Evolutionary conservation across 1,140 invertebrate genomes (phyloP), one percentile per base, ranked within the genome.

Genomic region (Heliconius nattereri): DNA sequence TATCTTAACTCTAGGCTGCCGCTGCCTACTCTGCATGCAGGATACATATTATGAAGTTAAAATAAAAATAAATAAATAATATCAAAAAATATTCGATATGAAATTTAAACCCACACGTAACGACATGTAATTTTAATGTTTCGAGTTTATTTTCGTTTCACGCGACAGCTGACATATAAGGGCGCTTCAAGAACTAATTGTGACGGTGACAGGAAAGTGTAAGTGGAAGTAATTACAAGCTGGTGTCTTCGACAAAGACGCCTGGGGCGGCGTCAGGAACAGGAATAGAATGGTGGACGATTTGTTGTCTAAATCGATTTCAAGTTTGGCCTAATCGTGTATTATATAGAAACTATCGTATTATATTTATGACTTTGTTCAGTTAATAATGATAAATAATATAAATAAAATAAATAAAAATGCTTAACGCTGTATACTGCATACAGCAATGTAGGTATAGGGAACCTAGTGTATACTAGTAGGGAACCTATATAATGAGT

Each of bases 181-280:
- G 80, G 82, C 76, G 85, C 40, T 77, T 84, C 71, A 75, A 57
- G 60, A 85, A 87, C 82, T 83, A 86, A 90, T 89, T 76, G 83
- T 79, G 80, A 81, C 79, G 84, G 85, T 85, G 84, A 88, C 85
- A 83, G 85, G 85, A 80, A 89, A 87, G 85, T 90, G 85, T 85
- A 87, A 89, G 85, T 90, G 87, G 86, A 87, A 89, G 88, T 92
- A 92, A 93, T 93, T 93, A 91, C 85, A 90, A 88, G 83, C 82
- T 86, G 86, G 83, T 86, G 90, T 87, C 86, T 85, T 83, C 83
- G 85, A 90, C 89, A 92, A 91, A 90, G 85, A 86, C 84, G 83
- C 86, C 86, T 85, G 86, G 80, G 84, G 90, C 82, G 86, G 83
- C 89, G 92, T 94, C 91, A 94, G 81, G 72, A 81, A 85, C 92